phyloP scores from a whole-genome alignment of 1,140 invertebrate genomes.

The Trichonephila inaurata region DNA sequence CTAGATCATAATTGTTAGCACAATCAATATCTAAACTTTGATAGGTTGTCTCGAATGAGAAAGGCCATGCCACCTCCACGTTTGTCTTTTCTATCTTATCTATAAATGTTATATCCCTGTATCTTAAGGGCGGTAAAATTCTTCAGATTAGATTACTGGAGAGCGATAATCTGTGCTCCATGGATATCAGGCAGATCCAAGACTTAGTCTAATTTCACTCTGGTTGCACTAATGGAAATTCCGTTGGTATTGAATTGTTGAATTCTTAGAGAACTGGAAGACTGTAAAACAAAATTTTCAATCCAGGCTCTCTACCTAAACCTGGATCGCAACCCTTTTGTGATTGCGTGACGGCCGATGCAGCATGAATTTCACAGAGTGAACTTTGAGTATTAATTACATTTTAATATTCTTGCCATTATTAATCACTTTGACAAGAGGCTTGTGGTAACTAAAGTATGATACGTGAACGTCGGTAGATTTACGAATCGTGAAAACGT shows the following conservation, averaged over 20 bases:
- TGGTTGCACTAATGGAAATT: background rate
- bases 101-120: background rate
- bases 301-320: conserved; percentile 8
- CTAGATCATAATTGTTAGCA: no score
- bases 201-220: background rate
- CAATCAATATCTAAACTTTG: no score
- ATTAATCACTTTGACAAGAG: no score
- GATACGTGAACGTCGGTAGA: no score
- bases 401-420: no score
- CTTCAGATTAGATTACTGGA: background rate
- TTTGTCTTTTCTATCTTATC: no score
- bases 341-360: background rate
- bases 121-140: background rate
- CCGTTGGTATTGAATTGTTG: background rate
- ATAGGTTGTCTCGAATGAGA: no score
- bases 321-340: conserved; percentile 20
- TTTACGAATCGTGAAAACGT: no score
- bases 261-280: background rate
- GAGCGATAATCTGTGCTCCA: no score
- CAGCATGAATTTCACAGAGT: background rate
- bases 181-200: background rate
- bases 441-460: no score
- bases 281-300: background rate
- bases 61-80: no score
- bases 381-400: no score